Base-by-base conservation (phyloP, 2,113 vertebrate genomes). In the Zosterops hypoxanthus region DNA sequence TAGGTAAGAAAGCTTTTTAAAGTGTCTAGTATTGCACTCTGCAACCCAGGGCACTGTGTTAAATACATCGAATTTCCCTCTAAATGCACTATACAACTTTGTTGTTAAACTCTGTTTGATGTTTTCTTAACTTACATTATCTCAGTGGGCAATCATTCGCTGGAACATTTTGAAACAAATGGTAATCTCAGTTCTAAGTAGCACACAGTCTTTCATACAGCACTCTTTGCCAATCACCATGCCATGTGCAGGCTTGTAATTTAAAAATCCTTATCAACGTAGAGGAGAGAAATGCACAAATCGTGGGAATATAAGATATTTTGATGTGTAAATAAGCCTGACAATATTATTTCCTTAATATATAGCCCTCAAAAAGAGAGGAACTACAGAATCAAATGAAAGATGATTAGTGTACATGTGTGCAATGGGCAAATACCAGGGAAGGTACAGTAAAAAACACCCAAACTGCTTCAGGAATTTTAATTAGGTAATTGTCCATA, bases 81-180 rank as follows among this genome's bases (percentile, higher is more conserved):
- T 79, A 94, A 94, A 87, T 85, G 78, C 52, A 57, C 0, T 3
- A 65, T 87, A 64, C 68, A 69, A 55, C 92, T 91, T 91, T 3
- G 22, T 93, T 31, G 9, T 96, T 96, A 94, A 97, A 94, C 52
- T 91, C 90, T 0, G 59, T 96, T 97, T 97, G 93, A 97, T 96
- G 95, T 97, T 49, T 24, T 49, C 23, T 49, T 96, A 85, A 20
- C 57, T 89, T 90, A 41, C 47, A 52, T 95, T 98, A 97, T 97
- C 96, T 97, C 86, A 87, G 42, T 63, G 88, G 95, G 97, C 94
- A 92, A 97, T 98, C 96, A 12, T 96, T 97, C 97, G 91, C 61
- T 91, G 96, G 95, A 97, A 97, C 94, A 66, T 97, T 97, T 94
- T 96, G 89, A 97, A 98, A 96, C 95, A 91, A 97, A 95, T 57